Evolutionary conservation across 2,888 invertebrate species (phyloP), one percentile per base, ranked within the genome.

Genomic region (Luffia ferchaultella): DNA sequence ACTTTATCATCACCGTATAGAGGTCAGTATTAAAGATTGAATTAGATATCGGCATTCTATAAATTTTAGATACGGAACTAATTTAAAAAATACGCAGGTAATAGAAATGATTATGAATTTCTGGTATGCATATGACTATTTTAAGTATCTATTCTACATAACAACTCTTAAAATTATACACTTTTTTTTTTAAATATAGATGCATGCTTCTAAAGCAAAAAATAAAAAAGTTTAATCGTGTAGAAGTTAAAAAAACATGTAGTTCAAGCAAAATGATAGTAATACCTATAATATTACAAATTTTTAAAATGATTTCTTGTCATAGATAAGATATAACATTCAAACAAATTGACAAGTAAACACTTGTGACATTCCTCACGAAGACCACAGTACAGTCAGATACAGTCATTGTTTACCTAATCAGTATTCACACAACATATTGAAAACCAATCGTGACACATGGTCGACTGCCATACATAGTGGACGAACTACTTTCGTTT

Each of bases 21-120:
- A 68, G 70, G 82, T 80, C 60, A 57, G 67, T 55, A n/a, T 30
- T 30, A n/a, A n/a, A n/a, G n/a, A n/a, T n/a, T n/a, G n/a, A n/a
- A n/a, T n/a, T n/a, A n/a, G n/a, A n/a, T n/a, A n/a, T n/a, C n/a
- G n/a, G n/a, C n/a, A n/a, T n/a, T n/a, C n/a, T n/a, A n/a, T n/a
- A n/a, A n/a, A n/a, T n/a, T n/a, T n/a, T n/a, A n/a, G n/a, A n/a
- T n/a, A n/a, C n/a, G n/a, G n/a, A n/a, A n/a, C n/a, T n/a, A n/a
- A n/a, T n/a, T n/a, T n/a, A n/a, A n/a, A n/a, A n/a, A n/a, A n/a
- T n/a, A n/a, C n/a, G n/a, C n/a, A n/a, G n/a, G n/a, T n/a, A n/a
- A n/a, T n/a, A n/a, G n/a, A n/a, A n/a, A n/a, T n/a, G n/a, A n/a
- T n/a, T n/a, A n/a, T n/a, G n/a, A n/a, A n/a, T n/a, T n/a, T n/a